phyloP scores from a whole-genome alignment of 2,888 invertebrate species.

The Melinaea marsaeus region DNA sequence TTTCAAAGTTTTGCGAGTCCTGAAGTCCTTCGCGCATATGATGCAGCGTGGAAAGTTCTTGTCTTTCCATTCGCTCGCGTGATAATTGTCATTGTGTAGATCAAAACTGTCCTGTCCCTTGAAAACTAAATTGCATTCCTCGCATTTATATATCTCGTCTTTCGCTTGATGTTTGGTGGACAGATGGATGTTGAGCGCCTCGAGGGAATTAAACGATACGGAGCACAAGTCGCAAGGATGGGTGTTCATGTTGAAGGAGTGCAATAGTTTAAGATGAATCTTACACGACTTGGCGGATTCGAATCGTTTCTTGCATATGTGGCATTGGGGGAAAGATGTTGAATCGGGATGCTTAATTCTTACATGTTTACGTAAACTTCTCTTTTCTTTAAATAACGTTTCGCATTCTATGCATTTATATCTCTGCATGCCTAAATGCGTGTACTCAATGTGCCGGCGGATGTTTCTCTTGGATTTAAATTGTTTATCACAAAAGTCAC shows the following conservation, averaged over 20 bases:
- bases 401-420: slow-evolving; percentile 65
- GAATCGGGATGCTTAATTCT: slow-evolving; percentile 61
- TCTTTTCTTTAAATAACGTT: slow-evolving; percentile 62
- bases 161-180: slow-evolving; percentile 56
- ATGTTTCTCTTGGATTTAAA: slow-evolving; percentile 66
- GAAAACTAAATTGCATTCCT: slow-evolving; percentile 59
- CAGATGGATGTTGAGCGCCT: slow-evolving; percentile 52
- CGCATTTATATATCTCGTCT: slow-evolving; percentile 63
- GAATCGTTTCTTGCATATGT: slow-evolving; percentile 60
- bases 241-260: slow-evolving; percentile 63
- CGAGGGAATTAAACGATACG: slow-evolving; percentile 53
- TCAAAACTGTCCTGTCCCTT: slow-evolving; percentile 59
- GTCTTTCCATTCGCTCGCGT: slow-evolving; percentile 35
- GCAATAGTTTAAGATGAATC: slow-evolving; percentile 58
- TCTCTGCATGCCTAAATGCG: slow-evolving; percentile 60
- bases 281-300: slow-evolving; percentile 68
- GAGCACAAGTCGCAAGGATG: slow-evolving; percentile 61
- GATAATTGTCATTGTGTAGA: slow-evolving; percentile 39
- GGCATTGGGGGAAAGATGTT: slow-evolving; percentile 57
- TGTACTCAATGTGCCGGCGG: slow-evolving; percentile 59
- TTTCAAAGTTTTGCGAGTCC: slow-evolving; percentile 59
- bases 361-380: slow-evolving; percentile 62
- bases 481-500: slow-evolving; percentile 62
- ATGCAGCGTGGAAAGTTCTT: slow-evolving; percentile 54
- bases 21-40: slow-evolving; percentile 64